Evolutionary conservation across 2,888 invertebrate genomes (phyloP).

Genomic region (Marasmarcha lunaedactyla): DNA sequence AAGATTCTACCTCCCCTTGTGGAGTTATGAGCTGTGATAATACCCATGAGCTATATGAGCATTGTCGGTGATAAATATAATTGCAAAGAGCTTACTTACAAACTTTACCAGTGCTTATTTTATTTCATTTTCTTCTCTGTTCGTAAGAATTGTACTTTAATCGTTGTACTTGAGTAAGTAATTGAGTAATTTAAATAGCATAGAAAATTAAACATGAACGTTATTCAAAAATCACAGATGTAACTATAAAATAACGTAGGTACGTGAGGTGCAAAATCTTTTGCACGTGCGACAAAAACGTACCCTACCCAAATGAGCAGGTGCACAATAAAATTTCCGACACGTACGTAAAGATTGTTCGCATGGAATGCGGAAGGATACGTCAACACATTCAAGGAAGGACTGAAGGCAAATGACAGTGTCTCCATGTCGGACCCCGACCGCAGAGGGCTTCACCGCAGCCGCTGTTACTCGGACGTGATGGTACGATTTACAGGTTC

Average conservation of each 20-base stretch:
- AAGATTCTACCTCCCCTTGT: conserved; percentile 27
- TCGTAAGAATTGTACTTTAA: too few relatives aligned
- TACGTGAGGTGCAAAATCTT: too few relatives aligned
- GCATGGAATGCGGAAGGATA: conserved; percentile 9
- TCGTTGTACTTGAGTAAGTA: too few relatives aligned
- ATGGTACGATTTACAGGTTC: conserved; percentile 64
- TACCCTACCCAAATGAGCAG: background rate
- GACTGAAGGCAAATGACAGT: conserved; percentile 17
- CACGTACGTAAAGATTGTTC: background rate
- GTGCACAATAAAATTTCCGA: background rate
- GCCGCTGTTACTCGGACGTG: conserved; percentile 52
- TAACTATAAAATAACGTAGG: too few relatives aligned
- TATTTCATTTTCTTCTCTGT: too few relatives aligned
- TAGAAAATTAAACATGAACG: too few relatives aligned
- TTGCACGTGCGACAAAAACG: too few relatives aligned
- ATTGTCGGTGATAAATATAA: background rate
- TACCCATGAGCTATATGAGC: conserved; percentile 22
- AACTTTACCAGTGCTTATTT: too few relatives aligned
- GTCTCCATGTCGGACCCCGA: conserved; percentile 28
- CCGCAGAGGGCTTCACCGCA: conserved; percentile 51
- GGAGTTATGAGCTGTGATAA: conserved; percentile 52
- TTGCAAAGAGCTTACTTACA: too few relatives aligned
- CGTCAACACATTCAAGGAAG: conserved; percentile 10
- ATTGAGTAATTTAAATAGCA: too few relatives aligned
- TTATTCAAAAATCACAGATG: too few relatives aligned